These are phyloP conservation scores for Polymixis flavicincta DNA, from an alignment of 2,888 invertebrate species.

Conservation along the genomic window DNA sequence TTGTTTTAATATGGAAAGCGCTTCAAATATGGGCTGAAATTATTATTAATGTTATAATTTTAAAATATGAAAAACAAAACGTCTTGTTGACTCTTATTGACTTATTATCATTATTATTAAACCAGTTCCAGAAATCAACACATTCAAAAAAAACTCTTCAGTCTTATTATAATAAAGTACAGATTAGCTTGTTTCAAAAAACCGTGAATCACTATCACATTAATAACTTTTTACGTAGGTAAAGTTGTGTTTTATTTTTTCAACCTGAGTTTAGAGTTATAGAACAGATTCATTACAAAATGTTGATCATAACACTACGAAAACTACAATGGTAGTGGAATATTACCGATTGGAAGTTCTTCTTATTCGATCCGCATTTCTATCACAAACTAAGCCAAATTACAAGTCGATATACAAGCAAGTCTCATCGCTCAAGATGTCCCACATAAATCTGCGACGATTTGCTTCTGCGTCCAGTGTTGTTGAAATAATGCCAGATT, in stretches of 20 bases:
- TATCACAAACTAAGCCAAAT: slow-evolving; percentile 10
- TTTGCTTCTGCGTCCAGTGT: slow-evolving; percentile 83
- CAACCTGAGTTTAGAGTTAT: not conserved
- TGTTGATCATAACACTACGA: no score
- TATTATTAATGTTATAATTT: no score
- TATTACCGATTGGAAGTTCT: not conserved
- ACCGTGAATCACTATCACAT: not conserved
- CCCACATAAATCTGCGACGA: slow-evolving; percentile 80
- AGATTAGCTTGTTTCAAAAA: no score
- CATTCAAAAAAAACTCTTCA: no score
- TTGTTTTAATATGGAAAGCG: no score
- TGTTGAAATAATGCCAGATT: slow-evolving; percentile 84
- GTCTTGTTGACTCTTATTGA: no score
- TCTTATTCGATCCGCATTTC: not conserved
- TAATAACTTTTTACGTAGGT: not conserved
- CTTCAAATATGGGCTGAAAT: no score
- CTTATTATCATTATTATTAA: no score
- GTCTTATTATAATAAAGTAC: no score
- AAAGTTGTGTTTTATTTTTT: no score
- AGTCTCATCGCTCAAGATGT: slow-evolving; percentile 69
- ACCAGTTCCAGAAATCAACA: no score
- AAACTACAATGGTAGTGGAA: not conserved
- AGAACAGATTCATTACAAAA: not conserved
- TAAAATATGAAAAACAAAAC: no score
- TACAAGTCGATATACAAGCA: slow-evolving; percentile 61